Conservation (phyloP, 2,113 vertebrate genomes). For the Bufo bufo region DNA sequence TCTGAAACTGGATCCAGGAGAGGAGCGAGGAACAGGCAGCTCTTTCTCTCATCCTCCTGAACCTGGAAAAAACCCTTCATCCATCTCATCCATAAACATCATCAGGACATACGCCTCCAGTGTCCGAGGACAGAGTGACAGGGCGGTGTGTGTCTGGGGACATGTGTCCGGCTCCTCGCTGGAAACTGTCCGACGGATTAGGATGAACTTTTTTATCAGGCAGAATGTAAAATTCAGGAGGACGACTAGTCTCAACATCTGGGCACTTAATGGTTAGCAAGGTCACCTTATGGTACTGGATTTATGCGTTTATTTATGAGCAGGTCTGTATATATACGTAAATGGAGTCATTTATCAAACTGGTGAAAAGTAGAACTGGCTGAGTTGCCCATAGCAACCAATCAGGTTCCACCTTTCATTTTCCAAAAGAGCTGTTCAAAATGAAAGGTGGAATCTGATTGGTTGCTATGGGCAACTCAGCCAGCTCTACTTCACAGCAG, state of each 20-base stretch:
- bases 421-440: too few relatives aligned
- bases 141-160: not conserved
- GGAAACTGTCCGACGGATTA: not conserved
- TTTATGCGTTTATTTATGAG: not conserved
- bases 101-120: not conserved
- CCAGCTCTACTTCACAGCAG: too few relatives aligned
- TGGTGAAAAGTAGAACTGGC: too few relatives aligned
- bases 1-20: conserved; percentile 25
- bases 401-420: too few relatives aligned
- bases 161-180: not conserved
- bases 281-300: not conserved
- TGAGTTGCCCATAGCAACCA: too few relatives aligned
- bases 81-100: conserved; percentile 43
- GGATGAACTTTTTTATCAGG: not conserved
- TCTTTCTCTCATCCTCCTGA: conserved; percentile 54
- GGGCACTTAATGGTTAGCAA: not conserved
- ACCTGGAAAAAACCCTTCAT: conserved; percentile 32
- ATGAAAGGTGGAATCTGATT: too few relatives aligned
- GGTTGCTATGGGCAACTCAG: too few relatives aligned
- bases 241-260: not conserved
- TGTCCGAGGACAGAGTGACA: not conserved
- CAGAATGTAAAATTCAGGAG: not conserved
- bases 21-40: conserved; percentile 41
- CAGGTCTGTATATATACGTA: not conserved
- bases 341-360: not conserved